Evolutionary conservation across 30 jellyfish, hydroid and myxozoan species (phyloP).

Genomic region (Aurelia aurita complex sp. Pacific): DNA sequence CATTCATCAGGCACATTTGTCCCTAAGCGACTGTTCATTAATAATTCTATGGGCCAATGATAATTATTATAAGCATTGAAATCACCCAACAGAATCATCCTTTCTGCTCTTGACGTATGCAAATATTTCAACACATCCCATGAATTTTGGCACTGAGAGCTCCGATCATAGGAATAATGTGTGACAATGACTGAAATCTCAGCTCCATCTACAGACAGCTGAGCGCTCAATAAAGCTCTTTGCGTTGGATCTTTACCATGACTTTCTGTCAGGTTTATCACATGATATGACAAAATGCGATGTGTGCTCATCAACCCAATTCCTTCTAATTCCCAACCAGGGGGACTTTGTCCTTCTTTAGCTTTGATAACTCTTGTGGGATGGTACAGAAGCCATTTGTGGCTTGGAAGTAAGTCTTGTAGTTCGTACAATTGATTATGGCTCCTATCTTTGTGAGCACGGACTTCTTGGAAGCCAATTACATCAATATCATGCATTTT

Average conservation of each 20-base stretch:
- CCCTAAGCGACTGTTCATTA: slow-evolving; percentile 50
- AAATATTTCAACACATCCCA: slow-evolving; percentile 69
- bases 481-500: slow-evolving; percentile 61
- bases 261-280: slow-evolving; percentile 42
- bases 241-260: slow-evolving; percentile 47
- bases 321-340: slow-evolving; percentile 94
- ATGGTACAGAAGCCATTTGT: slow-evolving; percentile 45
- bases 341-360: slow-evolving; percentile 45
- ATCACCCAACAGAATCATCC: slow-evolving; percentile 74
- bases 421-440: slow-evolving; percentile 80
- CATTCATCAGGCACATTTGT: slow-evolving; percentile 53
- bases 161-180: slow-evolving; percentile 76
- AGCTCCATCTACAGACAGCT: slow-evolving; percentile 45
- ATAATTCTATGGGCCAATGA: slow-evolving; percentile 71
- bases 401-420: slow-evolving; percentile 71
- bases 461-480: slow-evolving; percentile 87
- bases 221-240: slow-evolving; percentile 76
- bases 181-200: slow-evolving; percentile 64
- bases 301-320: slow-evolving; percentile 78
- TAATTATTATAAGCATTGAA: slow-evolving; percentile 64
- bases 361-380: slow-evolving; percentile 50
- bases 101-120: slow-evolving; percentile 71
- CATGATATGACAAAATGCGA: slow-evolving; percentile 51
- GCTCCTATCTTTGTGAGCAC: slow-evolving; percentile 60
- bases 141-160: slow-evolving; percentile 74